Evolutionary conservation across 2,888 invertebrate species (phyloP).

Genomic region (Selenia dentaria): DNA sequence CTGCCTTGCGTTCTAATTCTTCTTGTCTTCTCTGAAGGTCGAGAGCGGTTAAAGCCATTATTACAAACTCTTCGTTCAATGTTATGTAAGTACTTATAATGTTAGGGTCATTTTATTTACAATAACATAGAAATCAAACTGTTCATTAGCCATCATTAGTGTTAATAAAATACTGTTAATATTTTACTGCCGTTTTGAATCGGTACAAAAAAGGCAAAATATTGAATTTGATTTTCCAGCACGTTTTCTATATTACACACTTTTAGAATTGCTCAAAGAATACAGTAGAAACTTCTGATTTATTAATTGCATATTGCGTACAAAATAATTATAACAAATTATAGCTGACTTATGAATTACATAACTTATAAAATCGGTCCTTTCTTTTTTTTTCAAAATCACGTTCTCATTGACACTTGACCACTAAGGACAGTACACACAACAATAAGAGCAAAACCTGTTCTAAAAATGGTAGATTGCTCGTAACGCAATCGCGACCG

Average conservation of each 20-base stretch:
- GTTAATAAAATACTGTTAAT: too few relatives aligned
- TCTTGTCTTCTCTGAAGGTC: constrained; percentile 90
- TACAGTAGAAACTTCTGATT: too few relatives aligned
- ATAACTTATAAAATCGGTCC: too few relatives aligned
- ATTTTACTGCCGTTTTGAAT: too few relatives aligned
- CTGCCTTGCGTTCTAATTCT: constrained; percentile 96
- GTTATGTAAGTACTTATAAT: background rate
- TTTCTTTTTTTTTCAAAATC: too few relatives aligned
- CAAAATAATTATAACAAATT: too few relatives aligned
- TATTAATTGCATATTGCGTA: too few relatives aligned
- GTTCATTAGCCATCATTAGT: background rate
- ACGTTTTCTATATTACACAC: too few relatives aligned
- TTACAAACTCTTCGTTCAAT: background rate
- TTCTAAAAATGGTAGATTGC: constrained; percentile 19
- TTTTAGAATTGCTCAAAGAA: too few relatives aligned
- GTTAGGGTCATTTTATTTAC: background rate
- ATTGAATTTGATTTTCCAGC: too few relatives aligned
- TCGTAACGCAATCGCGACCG: constrained; percentile 17
- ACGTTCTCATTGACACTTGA: background rate
- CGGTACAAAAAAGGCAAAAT: too few relatives aligned
- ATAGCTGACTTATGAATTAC: too few relatives aligned
- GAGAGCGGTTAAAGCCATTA: constrained; percentile 19
- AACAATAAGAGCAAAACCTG: background rate
- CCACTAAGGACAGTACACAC: background rate
- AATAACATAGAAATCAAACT: background rate